Percentiles rank a stretch among this genome's conserved stretches.
These are phyloP conservation scores for Busseola fusca DNA, from an alignment of 2,888 invertebrate species.

Conservation along the genomic window DNA sequence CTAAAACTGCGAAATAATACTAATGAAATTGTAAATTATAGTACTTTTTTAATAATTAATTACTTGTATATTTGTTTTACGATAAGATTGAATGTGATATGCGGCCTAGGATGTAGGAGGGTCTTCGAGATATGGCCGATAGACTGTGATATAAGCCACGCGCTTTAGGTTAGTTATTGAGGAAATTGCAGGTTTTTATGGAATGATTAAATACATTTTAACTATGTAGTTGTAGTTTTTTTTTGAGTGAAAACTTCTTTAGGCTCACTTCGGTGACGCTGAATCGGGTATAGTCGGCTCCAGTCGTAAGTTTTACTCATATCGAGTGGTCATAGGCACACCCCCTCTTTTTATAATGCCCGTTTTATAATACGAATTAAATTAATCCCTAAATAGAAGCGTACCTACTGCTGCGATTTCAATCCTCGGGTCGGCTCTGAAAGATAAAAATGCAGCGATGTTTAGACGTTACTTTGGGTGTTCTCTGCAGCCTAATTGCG, in stretches of 20 bases:
- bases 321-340: background rate
- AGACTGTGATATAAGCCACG: slow-evolving; percentile 68
- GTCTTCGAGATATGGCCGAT: slow-evolving; percentile 54
- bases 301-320: background rate
- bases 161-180: slow-evolving; percentile 60
- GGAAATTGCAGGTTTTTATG: slow-evolving; percentile 24
- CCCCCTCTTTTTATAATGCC: background rate
- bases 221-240: slow-evolving; percentile 18
- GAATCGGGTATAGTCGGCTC: background rate
- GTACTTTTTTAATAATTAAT: slow-evolving; percentile 35
- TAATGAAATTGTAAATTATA: slow-evolving; percentile 9
- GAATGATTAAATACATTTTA: slow-evolving; percentile 46
- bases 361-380: background rate
- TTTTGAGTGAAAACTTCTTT: background rate
- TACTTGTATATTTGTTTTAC: slow-evolving; percentile 53
- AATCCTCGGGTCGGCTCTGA: background rate
- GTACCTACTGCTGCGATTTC: background rate
- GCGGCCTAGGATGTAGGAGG: slow-evolving; percentile 47
- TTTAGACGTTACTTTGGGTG: no score
- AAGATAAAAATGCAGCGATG: background rate
- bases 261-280: background rate
- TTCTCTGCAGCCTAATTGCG: no score
- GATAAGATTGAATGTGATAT: slow-evolving; percentile 68
- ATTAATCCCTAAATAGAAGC: background rate
- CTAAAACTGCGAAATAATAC: background rate